Evolutionary conservation across 2,888 invertebrate species (phyloP).

Genomic region (Cantharis lateralis): DNA sequence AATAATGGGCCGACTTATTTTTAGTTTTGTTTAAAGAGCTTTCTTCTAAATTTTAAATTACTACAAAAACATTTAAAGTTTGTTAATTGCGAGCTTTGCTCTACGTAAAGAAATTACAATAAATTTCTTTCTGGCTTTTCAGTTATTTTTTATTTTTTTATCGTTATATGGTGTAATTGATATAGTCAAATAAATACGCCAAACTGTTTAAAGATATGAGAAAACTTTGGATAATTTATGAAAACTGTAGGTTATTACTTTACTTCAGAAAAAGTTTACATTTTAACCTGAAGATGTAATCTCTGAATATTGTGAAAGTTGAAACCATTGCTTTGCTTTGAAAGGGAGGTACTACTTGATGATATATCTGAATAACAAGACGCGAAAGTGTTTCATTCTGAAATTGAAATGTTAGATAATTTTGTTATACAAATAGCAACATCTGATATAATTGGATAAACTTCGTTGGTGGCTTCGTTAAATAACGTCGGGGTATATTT

Average conservation of each 20-base stretch:
- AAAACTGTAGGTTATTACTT: neutral
- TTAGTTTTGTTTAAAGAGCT: slow-evolving; percentile 24
- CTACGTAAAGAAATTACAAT: neutral
- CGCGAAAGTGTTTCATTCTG: neutral
- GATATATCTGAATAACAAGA: neutral
- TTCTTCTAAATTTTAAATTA: slow-evolving; percentile 21
- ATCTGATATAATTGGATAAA: neutral
- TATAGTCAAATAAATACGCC: neutral
- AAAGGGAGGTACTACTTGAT: neutral
- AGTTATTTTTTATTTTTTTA: neutral
- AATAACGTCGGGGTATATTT: neutral
- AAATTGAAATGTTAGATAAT: neutral
- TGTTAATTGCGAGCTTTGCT: slow-evolving; percentile 16
- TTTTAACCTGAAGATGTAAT: neutral
- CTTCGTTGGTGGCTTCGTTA: neutral
- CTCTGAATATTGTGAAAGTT: neutral
- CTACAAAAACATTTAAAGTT: slow-evolving; percentile 25
- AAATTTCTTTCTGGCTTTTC: neutral
- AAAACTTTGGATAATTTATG: neutral
- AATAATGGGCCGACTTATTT: slow-evolving; percentile 28
- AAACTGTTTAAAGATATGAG: neutral
- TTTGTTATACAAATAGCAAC: neutral
- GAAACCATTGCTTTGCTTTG: neutral
- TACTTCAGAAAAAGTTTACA: neutral
- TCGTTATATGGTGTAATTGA: neutral